Conservation (phyloP, 2,113 vertebrate genomes). For the Ciconia maguari region DNA sequence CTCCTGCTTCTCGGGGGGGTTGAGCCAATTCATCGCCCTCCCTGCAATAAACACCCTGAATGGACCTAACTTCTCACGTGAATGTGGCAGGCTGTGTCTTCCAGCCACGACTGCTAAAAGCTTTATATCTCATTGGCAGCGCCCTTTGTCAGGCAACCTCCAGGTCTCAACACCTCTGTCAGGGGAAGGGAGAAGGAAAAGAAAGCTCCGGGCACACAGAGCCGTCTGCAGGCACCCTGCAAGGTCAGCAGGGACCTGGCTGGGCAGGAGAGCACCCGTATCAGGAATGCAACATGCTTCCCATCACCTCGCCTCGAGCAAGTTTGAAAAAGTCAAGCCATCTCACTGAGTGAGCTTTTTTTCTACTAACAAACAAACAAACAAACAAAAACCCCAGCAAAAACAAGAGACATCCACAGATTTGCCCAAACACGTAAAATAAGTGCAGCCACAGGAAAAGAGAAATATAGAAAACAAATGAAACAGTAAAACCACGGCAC, state of each 20-base stretch:
- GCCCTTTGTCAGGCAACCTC: not conserved
- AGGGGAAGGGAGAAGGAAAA: not conserved
- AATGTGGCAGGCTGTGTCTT: not conserved
- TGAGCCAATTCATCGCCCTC: not conserved
- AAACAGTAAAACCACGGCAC: not conserved
- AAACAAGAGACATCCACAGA: not conserved
- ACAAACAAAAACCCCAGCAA: not conserved
- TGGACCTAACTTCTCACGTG: not conserved
- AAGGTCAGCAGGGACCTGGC: not conserved
- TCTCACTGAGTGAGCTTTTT: too few species aligned
- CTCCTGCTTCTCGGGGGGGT: not conserved
- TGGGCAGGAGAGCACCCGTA: accelerated
- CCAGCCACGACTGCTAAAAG: not conserved
- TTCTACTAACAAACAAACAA: not conserved
- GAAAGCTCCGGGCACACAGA: not conserved
- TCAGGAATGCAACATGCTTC: accelerated
- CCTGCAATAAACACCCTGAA: not conserved
- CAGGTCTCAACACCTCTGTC: accelerated
- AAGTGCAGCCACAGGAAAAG: not conserved
- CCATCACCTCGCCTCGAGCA: not conserved
- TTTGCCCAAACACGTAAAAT: not conserved
- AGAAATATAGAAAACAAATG: not conserved
- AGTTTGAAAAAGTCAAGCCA: not conserved
- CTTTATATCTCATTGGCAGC: not conserved
- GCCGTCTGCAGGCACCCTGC: not conserved